phyloP scores from a whole-genome alignment of 2,797 vertebrate species.

The Sitta carolinensis region DNA sequence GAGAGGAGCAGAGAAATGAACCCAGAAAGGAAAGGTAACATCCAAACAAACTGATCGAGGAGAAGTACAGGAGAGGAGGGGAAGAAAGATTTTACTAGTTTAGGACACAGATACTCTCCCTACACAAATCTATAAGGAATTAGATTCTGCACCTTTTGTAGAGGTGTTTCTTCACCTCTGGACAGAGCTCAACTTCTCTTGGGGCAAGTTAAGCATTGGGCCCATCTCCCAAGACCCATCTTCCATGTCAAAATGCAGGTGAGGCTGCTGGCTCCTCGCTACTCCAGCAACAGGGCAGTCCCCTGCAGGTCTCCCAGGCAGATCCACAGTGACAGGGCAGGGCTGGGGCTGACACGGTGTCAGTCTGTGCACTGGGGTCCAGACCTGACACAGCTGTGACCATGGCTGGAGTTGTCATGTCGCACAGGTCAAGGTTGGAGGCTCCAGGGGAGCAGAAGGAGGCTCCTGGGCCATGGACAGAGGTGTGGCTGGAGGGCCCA shows the following conservation, averaged over 20 bases:
- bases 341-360: fast-evolving
- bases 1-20: background rate
- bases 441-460: background rate
- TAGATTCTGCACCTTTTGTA: background rate
- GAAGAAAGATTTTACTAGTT: background rate
- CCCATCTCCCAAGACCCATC: background rate
- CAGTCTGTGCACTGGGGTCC: background rate
- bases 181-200: background rate
- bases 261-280: background rate
- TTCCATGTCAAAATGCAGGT: background rate
- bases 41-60: background rate
- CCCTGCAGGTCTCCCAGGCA: background rate
- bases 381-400: background rate
- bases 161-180: background rate
- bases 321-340: background rate
- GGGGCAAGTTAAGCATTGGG: background rate
- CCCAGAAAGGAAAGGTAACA: background rate
- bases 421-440: background rate
- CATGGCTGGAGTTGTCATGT: fast-evolving
- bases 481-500: background rate
- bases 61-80: background rate
- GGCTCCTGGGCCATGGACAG: background rate
- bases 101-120: background rate
- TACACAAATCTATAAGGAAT: background rate
- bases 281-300: background rate